Conservation (phyloP, 2,797 vertebrate genomes). For the Sebastes matsubarae region DNA sequence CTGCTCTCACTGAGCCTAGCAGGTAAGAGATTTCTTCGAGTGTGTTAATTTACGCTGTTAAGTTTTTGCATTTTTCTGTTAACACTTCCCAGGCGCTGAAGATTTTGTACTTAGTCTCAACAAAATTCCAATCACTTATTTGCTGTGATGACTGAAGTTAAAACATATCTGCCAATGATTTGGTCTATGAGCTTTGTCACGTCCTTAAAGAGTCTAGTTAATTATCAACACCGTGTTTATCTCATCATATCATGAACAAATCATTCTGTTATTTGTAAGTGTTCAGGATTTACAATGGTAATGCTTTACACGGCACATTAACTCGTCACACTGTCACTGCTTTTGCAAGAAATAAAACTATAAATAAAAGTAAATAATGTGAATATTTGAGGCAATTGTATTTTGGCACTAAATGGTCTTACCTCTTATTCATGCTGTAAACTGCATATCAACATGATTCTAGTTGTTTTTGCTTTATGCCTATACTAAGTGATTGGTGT, state of each 20-base stretch:
- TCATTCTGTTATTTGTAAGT: background rate
- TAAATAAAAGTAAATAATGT: background rate
- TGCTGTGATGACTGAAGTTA: background rate
- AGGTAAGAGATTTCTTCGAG: constrained; percentile 52
- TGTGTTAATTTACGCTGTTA: background rate
- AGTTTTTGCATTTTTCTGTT: background rate
- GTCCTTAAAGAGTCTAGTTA: background rate
- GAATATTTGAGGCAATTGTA: background rate
- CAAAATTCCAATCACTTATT: background rate
- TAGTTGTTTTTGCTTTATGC: background rate
- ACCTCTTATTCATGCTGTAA: background rate
- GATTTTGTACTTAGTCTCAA: background rate
- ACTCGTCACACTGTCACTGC: background rate
- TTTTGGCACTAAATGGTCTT: background rate
- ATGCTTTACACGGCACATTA: background rate
- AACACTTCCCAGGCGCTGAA: background rate
- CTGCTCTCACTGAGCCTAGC: constrained; percentile 55
- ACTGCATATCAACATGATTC: background rate
- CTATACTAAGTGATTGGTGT: background rate
- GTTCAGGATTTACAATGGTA: background rate
- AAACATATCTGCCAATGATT: background rate
- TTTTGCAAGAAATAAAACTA: background rate
- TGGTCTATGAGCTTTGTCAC: background rate
- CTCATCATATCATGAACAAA: background rate
- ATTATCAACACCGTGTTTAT: background rate